These are phyloP conservation scores for Pseudobourletiella spinata DNA, from an alignment of 1,140 invertebrate genomes.

Conservation along the genomic window DNA sequence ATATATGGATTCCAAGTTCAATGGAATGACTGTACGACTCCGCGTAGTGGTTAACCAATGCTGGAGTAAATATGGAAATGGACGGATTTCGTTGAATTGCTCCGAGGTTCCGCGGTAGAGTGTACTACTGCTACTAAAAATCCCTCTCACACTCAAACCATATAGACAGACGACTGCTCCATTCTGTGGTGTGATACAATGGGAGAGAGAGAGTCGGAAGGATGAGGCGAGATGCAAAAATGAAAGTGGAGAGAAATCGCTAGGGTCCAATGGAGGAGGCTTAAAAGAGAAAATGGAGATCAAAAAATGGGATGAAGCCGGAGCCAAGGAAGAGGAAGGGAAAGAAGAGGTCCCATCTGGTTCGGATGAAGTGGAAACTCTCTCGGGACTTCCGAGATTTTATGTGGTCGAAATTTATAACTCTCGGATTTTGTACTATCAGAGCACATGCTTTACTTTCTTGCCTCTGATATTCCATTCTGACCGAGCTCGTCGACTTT, in stretches of 20 bases:
- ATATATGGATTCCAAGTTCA: too few relatives aligned
- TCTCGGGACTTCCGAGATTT: slow-evolving; percentile 22
- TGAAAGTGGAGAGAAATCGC: slow-evolving; percentile 16
- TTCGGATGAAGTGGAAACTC: slow-evolving; percentile 31
- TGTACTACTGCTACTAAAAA: too few relatives aligned
- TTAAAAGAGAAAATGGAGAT: slow-evolving; percentile 28
- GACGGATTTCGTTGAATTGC: neutral
- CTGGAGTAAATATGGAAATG: slow-evolving; percentile 3
- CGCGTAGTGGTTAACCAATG: neutral
- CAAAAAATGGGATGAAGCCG: slow-evolving; percentile 25
- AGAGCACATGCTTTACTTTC: slow-evolving; percentile 14
- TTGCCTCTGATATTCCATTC: slow-evolving; percentile 20
- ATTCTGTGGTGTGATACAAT: neutral
- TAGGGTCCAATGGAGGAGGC: slow-evolving; percentile 24
- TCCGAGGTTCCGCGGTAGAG: too few relatives aligned
- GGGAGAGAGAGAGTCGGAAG: neutral
- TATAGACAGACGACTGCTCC: too few relatives aligned
- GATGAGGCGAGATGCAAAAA: slow-evolving; percentile 5
- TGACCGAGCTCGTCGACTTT: neutral
- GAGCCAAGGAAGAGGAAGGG: slow-evolving; percentile 1
- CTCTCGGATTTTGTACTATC: slow-evolving; percentile 32
- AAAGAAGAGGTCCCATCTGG: slow-evolving; percentile 31
- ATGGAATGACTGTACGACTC: neutral
- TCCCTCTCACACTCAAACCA: too few relatives aligned
- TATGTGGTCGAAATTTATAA: slow-evolving; percentile 35